Percentiles rank a stretch among this genome's conserved stretches.
phyloP scores from a whole-genome alignment of 2,113 vertebrate genomes.

The Apistogramma diplotaenia region DNA sequence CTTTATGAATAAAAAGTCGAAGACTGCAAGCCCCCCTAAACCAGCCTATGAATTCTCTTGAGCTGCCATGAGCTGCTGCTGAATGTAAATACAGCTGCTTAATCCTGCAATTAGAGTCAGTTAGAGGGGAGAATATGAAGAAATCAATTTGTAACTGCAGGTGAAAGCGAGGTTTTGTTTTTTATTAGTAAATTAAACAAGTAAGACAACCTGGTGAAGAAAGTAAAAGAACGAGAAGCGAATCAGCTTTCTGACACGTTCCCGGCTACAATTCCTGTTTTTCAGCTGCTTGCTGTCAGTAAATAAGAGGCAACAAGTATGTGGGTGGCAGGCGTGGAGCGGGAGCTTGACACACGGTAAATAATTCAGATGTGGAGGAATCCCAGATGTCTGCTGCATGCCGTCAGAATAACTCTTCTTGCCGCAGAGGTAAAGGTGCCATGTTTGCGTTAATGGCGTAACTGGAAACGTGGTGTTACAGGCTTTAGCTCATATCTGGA shows the following conservation, averaged over 20 bases:
- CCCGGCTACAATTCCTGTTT: not conserved
- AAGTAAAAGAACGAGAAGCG: not conserved
- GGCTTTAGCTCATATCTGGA: constrained; percentile 22
- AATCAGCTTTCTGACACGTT: not conserved
- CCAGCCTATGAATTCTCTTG: constrained; percentile 25
- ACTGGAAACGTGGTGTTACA: constrained; percentile 1
- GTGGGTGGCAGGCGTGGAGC: constrained; percentile 9
- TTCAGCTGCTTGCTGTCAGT: constrained; percentile 3
- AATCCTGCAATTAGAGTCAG: constrained; percentile 37
- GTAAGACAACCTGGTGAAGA: not conserved
- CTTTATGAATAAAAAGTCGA: constrained; percentile 33
- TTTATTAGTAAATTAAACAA: not conserved
- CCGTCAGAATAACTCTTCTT: not conserved
- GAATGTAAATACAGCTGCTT: constrained; percentile 51
- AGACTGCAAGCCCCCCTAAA: constrained; percentile 9
- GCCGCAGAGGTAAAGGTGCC: constrained; percentile 9
- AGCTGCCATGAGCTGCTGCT: constrained; percentile 28
- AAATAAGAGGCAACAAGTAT: constrained; percentile 45
- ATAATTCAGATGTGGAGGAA: constrained; percentile 41
- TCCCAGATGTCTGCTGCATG: constrained; percentile 19
- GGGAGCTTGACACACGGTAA: constrained; percentile 26
- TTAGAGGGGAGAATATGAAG: constrained; percentile 3
- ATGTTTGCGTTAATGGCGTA: not conserved
- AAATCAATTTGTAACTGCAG: not conserved
- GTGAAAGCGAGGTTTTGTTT: not conserved